These are phyloP conservation scores for Macrobrachium rosenbergii DNA, from an alignment of 1,140 invertebrate species.

Conservation along the genomic window DNA sequence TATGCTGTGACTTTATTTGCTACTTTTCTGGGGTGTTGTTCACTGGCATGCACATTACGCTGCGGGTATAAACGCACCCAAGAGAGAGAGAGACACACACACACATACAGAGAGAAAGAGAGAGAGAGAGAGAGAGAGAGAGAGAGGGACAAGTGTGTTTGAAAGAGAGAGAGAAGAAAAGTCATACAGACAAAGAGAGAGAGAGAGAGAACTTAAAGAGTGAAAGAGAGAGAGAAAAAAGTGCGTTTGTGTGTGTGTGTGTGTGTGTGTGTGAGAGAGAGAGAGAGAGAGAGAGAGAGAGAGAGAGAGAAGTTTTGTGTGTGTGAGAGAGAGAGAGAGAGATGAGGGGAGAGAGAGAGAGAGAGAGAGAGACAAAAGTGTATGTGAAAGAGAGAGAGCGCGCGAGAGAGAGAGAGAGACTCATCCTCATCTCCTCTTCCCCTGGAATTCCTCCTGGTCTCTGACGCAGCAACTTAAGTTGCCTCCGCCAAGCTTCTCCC, in stretches of 20 bases:
- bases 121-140: background rate
- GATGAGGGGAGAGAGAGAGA: background rate
- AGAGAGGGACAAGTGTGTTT: background rate
- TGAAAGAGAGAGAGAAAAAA: background rate
- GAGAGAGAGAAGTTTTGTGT: too few relatives aligned
- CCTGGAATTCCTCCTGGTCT: background rate
- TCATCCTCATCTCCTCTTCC: background rate
- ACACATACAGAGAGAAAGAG: background rate
- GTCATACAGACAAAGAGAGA: background rate
- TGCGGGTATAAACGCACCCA: too few relatives aligned
- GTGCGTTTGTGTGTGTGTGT: too few relatives aligned
- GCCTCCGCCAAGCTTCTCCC: too few relatives aligned
- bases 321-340: background rate
- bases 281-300: too few relatives aligned
- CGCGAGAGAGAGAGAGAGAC: slow-evolving; percentile 4
- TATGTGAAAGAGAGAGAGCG: background rate
- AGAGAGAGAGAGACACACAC: background rate
- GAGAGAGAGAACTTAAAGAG: background rate
- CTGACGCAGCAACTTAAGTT: too few relatives aligned
- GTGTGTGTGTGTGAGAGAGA: too few relatives aligned
- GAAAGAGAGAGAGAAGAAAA: background rate
- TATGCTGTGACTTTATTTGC: too few relatives aligned
- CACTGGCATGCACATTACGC: too few relatives aligned
- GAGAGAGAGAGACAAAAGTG: background rate
- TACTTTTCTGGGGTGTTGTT: too few relatives aligned